Conservation (phyloP, 2,113 vertebrate species). For the Orycteropus afer region DNA sequence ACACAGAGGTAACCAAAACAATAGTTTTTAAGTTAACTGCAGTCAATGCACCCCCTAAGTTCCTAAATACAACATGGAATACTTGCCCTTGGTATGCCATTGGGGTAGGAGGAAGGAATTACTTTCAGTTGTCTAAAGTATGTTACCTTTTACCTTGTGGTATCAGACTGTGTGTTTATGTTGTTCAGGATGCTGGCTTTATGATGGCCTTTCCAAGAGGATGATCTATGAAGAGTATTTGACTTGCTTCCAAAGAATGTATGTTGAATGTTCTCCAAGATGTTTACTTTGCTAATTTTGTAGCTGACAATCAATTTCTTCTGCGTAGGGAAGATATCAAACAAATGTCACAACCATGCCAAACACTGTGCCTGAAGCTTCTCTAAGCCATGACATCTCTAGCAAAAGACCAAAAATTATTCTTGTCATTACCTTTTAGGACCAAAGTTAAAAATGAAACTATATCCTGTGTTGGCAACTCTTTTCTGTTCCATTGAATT, state of each 20-base stretch:
- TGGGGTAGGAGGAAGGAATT: background rate
- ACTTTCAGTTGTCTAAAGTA: background rate
- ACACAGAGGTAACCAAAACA: too few species aligned
- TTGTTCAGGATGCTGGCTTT: background rate
- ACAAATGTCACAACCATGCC: background rate
- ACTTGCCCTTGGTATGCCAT: background rate
- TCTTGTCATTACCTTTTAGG: background rate
- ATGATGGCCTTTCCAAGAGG: background rate
- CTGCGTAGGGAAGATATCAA: background rate
- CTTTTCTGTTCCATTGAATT: background rate
- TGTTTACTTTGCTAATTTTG: background rate
- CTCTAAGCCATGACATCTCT: background rate
- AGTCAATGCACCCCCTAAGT: background rate
- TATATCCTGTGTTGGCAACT: background rate
- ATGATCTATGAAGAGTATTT: constrained; percentile 14
- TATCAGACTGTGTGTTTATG: background rate
- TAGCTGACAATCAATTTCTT: background rate
- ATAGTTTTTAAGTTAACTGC: background rate
- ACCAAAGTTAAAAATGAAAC: constrained; percentile 31
- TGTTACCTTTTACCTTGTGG: background rate
- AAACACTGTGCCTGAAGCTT: background rate
- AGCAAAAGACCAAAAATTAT: background rate
- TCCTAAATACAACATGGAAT: background rate
- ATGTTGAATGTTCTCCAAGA: background rate
- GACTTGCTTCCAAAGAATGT: background rate